These are phyloP conservation scores for Pherbina coryleti DNA, from an alignment of 2,888 invertebrate species.

Conservation along the genomic window DNA sequence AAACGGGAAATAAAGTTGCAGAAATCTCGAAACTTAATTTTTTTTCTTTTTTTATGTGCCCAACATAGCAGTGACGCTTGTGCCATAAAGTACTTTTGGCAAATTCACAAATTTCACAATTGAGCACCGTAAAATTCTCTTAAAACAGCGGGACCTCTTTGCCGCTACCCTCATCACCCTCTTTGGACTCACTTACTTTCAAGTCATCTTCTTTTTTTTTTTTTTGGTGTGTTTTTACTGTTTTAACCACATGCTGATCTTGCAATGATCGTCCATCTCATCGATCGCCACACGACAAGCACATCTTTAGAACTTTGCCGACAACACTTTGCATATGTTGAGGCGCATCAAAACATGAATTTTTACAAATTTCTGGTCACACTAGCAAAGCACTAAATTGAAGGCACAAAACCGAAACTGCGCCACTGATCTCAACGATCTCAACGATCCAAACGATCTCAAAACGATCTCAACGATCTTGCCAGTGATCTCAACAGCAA, in stretches of 20 bases:
- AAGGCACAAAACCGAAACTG: background rate
- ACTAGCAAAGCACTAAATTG: background rate
- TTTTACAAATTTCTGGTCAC: slow-evolving; percentile 33
- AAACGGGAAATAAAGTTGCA: background rate
- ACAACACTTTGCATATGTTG: slow-evolving; percentile 35
- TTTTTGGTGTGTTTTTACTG: background rate
- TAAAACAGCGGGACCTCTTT: slow-evolving; percentile 16
- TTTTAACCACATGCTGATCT: background rate
- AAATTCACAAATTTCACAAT: slow-evolving; percentile 4
- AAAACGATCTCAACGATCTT: background rate
- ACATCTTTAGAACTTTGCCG: slow-evolving; percentile 40
- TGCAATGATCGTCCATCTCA: background rate
- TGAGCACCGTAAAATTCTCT: background rate
- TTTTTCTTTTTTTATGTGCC: background rate
- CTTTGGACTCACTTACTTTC: background rate
- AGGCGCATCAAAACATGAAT: slow-evolving; percentile 30
- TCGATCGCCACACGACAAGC: slow-evolving; percentile 25
- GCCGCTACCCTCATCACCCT: background rate
- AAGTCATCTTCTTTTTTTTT: background rate
- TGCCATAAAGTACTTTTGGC: background rate
- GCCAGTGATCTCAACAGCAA: slow-evolving; percentile 23
- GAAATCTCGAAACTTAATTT: background rate
- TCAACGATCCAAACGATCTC: background rate
- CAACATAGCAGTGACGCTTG: background rate
- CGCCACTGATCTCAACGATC: background rate